phyloP scores from a whole-genome alignment of 2,113 vertebrate genomes.

The Nesospiza acunhae region DNA sequence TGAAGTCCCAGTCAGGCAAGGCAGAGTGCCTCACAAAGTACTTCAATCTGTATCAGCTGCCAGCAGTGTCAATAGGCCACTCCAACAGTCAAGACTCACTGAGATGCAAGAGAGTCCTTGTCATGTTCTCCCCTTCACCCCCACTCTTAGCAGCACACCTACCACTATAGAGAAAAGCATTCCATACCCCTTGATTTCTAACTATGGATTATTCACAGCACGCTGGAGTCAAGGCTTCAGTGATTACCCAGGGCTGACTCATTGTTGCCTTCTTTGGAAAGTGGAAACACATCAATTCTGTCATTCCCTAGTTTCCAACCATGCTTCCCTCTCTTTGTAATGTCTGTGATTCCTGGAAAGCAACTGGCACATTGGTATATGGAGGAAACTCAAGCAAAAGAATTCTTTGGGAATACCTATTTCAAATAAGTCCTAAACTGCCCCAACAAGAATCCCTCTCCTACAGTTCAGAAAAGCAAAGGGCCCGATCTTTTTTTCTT shows the following conservation, averaged over 20 bases:
- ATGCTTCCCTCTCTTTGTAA: not conserved
- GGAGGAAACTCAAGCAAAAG: not conserved
- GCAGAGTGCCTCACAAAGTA: not conserved
- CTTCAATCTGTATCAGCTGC: slow-evolving; percentile 26
- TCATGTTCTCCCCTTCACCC: not conserved
- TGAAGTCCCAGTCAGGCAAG: not conserved
- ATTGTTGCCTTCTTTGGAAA: not conserved
- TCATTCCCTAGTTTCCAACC: not conserved
- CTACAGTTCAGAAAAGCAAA: not conserved
- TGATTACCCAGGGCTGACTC: slow-evolving; percentile 4
- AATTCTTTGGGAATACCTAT: not conserved
- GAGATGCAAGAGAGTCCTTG: slow-evolving; percentile 27
- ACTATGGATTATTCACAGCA: not conserved
- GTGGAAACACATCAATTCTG: not conserved
- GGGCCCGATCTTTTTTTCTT: no score
- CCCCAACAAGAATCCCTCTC: not conserved
- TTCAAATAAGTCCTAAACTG: not conserved
- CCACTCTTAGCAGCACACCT: not conserved
- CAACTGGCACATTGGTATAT: not conserved
- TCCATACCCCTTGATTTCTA: not conserved
- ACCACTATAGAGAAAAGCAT: not conserved
- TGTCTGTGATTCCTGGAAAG: not conserved
- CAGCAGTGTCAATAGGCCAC: slow-evolving; percentile 9
- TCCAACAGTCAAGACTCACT: slow-evolving; percentile 31
- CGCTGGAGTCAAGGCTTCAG: slow-evolving; percentile 2